Base-by-base conservation (phyloP, 1,140 invertebrate genomes). In the Euglossa dilemma region DNA sequence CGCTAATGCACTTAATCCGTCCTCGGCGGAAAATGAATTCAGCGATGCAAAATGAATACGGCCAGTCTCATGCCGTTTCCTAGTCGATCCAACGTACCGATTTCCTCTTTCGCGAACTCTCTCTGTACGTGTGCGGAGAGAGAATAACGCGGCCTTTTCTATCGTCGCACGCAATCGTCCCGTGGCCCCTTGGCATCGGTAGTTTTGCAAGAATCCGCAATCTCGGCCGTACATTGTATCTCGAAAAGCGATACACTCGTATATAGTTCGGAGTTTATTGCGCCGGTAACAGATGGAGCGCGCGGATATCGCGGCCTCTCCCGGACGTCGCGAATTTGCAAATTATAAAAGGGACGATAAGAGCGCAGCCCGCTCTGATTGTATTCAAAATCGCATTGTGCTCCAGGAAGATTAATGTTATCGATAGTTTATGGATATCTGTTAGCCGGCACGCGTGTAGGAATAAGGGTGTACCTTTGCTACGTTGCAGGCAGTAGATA, bases 151-250 rank as follows among this genome's bases (percentile, higher is more conserved):
- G 16, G 45, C 20, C 6, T 25, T 7, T 8, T 43, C 16, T 57
- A 52, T 71, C 66, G 45, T n/a, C 7, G 12, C 9, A 25, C 43
- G 4, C 7, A 28, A 18, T 12, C 6, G 23, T 59, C 16, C 0
- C 45, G 47, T 54, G 43, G 23, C 59, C 52, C 43, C 47, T 67
- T 18, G 63, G 25, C n/a, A 28, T 8, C 16, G 5, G 4, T 1
- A 25, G 43, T 82, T 69, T 76, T 76, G 63, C 73, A 52, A 82
- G 72, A 82, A 76, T 82, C 7, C 28, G 54, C 45, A 50, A 76
- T 69, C 63, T 52, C 63, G n/a, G 2, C 4, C 20, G 25, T 36
- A 61, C 28, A 54, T 69, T 50, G 73, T 76, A 82, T 43, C 80
- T 54, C 20, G 61, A 28, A 20, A 50, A 61, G 43, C 45, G 45